These are phyloP conservation scores for Mustela nigripes DNA, from an alignment of 2,113 vertebrate genomes.

Conservation along the genomic window DNA sequence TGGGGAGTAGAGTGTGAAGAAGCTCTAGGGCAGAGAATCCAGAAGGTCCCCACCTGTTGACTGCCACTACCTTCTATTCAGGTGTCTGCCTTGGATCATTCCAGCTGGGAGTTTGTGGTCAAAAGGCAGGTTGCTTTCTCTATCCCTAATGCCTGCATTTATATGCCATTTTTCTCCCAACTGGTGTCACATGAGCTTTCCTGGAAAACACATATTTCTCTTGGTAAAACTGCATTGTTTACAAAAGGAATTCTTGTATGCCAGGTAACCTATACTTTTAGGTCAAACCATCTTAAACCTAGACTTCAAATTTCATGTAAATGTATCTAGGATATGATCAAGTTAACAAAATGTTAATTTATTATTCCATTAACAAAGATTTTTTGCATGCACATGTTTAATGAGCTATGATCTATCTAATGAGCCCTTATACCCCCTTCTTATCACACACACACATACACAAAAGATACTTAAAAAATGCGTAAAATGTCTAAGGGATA, in stretches of 20 bases:
- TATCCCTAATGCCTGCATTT: neutral
- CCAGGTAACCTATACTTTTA: neutral
- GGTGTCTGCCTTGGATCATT: neutral
- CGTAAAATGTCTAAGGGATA: neutral
- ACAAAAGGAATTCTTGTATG: neutral
- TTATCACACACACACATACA: neutral
- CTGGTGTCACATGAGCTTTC: neutral
- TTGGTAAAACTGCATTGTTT: neutral
- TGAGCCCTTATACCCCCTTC: neutral
- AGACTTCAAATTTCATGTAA: neutral
- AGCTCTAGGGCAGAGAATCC: neutral
- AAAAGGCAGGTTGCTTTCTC: neutral
- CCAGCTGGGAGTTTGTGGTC: neutral
- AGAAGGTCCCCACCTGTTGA: neutral
- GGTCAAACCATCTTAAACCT: neutral
- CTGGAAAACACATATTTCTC: neutral
- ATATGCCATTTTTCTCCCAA: neutral
- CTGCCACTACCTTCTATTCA: neutral
- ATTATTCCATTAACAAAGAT: neutral
- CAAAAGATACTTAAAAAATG: neutral
- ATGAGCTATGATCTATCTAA: neutral
- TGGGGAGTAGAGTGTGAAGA: neutral
- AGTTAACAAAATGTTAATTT: neutral
- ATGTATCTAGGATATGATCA: neutral
- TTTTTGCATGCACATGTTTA: neutral